phyloP scores from a whole-genome alignment of 2,113 vertebrate species.

The Nyctereutes procyonoides region DNA sequence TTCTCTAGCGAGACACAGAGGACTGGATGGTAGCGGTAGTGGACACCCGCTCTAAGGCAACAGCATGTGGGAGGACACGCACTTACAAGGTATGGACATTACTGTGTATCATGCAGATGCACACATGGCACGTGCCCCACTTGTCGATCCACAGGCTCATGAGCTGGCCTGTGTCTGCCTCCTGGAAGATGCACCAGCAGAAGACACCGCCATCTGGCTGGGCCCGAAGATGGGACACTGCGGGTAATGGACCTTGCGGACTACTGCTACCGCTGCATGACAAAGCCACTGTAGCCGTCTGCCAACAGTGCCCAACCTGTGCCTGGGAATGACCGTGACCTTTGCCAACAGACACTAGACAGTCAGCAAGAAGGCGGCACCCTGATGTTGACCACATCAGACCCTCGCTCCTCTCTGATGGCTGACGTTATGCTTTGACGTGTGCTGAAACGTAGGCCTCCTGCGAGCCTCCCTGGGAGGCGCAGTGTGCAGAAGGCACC shows the following conservation, averaged over 20 bases:
- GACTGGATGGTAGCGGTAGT: background rate
- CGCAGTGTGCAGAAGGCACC: background rate
- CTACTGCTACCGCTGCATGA: background rate
- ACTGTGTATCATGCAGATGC: background rate
- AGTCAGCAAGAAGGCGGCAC: background rate
- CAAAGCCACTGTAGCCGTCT: background rate
- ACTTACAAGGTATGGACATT: background rate
- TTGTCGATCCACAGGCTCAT: background rate
- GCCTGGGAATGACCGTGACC: background rate
- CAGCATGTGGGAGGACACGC: background rate
- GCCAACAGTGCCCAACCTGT: background rate
- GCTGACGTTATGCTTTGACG: background rate
- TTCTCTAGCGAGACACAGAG: background rate
- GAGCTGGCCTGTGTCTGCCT: background rate
- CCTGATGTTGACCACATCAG: background rate
- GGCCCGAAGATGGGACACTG: background rate
- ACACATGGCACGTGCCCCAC: background rate
- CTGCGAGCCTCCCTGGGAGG: background rate
- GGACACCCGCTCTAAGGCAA: background rate
- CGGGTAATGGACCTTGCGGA: background rate
- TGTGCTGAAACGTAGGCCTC: background rate
- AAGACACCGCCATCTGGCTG: background rate
- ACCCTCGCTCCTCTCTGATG: background rate
- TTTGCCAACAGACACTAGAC: background rate
- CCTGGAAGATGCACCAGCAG: background rate